Base-by-base conservation (phyloP, 2,797 vertebrate species). In the Melanogrammus aeglefinus region DNA sequence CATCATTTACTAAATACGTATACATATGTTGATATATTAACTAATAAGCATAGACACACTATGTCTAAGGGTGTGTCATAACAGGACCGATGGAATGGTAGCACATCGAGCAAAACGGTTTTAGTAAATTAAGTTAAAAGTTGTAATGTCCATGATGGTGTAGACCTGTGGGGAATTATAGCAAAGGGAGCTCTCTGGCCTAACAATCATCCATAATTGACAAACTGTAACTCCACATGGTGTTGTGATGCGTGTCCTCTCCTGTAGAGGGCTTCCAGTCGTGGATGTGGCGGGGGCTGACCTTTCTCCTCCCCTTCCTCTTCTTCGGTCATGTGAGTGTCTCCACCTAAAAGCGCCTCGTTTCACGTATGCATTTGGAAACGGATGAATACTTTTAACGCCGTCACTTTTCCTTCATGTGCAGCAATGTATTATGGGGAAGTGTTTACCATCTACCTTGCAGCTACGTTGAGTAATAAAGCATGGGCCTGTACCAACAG, bases 211-310 rank as follows among this genome's bases (percentile, higher is more conserved):
- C 14, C 33, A 35, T 72, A 14, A 31, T 31, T 18, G 13, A 72
- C 29, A 72, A 12, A 33, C 31, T 72, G 6, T 35, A 16, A 14
- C 33, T 33, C 35, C 4, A 31, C 18, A 33, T 35, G 24, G 6
- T 14, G 21, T 6, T 3, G 57, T 63, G 57, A 9, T 63, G 16
- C 6, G n/a, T 69, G 63, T 24, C 27, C 33, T 76, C 63, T 73
- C 21, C n/a, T 75, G 5, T 93, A 99, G 97, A 99, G 93, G 97
- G 98, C 33, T 99, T 99, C 93, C 98, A 99, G 92, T 99, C 98
- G 12, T 99, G 97, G 97, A 99, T 99, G 98, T 99, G 98, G 96
- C 94, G 97, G 85, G 97, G 97, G 36, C 92, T 99, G 84, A 97
- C 97, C 47, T 99, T 99, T 89, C 93, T 99, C 72, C 95, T 99